Percentiles rank a stretch among this genome's conserved stretches.
These are phyloP conservation scores for Parauchenoglanis punctatus DNA, from an alignment of 2,797 vertebrate genomes.

Conservation along the genomic window DNA sequence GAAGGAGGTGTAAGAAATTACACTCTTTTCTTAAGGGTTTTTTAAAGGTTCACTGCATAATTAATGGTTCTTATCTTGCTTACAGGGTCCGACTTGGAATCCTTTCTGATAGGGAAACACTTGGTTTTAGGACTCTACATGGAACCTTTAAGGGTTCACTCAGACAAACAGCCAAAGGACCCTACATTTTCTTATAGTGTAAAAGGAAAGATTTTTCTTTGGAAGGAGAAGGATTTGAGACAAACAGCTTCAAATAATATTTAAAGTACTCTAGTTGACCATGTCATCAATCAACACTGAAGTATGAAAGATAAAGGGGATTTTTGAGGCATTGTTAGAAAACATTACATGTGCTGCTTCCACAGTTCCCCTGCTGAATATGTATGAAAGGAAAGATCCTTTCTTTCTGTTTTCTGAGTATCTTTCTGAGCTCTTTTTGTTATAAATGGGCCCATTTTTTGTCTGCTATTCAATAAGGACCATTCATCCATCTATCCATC, in stretches of 20 bases:
- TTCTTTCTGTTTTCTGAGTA: neutral
- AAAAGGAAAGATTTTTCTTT: neutral
- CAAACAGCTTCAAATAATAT: neutral
- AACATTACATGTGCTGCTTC: neutral
- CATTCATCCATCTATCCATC: neutral
- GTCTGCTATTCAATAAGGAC: neutral
- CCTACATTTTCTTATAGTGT: neutral
- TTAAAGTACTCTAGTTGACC: neutral
- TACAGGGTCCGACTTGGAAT: neutral
- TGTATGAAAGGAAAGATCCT: neutral
- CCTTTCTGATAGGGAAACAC: neutral
- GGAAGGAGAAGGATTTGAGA: no score
- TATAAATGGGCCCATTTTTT: neutral
- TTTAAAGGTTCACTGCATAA: neutral
- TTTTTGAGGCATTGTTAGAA: neutral
- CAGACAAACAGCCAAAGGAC: neutral
- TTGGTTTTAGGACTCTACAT: neutral
- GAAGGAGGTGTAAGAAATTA: neutral
- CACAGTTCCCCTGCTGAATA: neutral
- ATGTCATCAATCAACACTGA: neutral
- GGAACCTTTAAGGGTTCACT: neutral
- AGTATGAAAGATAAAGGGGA: neutral
- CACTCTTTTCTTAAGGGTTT: neutral
- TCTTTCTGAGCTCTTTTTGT: no score
- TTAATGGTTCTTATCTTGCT: neutral